A percentile compares a stretch with the other conserved stretches of the same genome.
Conservation (phyloP, 1,140 invertebrate genomes). For the Brachionus plicatilis region DNA sequence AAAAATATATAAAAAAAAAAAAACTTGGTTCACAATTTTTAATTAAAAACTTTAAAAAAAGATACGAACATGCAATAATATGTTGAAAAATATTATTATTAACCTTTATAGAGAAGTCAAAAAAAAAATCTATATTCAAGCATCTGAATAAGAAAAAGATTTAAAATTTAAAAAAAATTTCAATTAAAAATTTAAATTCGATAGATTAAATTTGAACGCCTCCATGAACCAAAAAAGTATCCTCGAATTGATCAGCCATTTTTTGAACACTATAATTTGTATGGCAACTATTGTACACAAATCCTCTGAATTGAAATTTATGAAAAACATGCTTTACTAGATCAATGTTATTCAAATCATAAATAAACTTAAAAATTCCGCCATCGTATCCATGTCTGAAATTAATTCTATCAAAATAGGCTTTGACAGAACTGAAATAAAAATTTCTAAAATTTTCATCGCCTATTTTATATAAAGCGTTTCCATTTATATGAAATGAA, state of each 20-base stretch:
- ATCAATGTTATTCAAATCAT: background rate
- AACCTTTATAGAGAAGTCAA: no score
- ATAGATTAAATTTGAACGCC: background rate
- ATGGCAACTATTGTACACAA: background rate
- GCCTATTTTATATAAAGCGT: constrained; percentile 1
- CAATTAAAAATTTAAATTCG: background rate
- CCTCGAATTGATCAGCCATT: background rate
- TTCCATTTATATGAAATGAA: constrained; percentile 15
- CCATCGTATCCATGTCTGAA: background rate
- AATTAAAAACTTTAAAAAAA: no score
- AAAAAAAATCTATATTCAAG: no score
- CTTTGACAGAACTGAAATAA: background rate
- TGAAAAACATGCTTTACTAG: background rate
- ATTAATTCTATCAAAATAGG: background rate
- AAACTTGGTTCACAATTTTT: no score
- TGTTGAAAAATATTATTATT: no score
- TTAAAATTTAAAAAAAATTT: no score
- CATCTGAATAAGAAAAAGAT: no score
- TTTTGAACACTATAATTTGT: background rate
- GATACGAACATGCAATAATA: no score
- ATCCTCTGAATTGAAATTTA: background rate
- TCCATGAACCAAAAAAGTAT: constrained; percentile 16
- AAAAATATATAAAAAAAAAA: no score
- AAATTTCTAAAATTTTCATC: background rate
- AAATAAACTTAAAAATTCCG: background rate